These are phyloP conservation scores for Enteromius anoplus DNA, from an alignment of 2,797 vertebrate genomes.

Conservation along the genomic window DNA sequence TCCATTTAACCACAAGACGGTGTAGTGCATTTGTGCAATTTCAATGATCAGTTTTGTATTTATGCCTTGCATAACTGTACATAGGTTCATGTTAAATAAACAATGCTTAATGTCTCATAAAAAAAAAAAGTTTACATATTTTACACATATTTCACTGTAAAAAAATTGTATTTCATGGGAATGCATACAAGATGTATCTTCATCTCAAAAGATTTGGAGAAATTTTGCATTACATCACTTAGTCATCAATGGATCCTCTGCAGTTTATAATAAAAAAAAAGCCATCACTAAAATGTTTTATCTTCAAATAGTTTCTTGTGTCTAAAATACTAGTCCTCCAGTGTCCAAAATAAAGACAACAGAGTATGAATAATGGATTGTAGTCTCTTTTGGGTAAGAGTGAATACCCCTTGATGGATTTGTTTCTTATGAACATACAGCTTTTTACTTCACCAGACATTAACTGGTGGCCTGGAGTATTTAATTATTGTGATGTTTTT, in stretches of 20 bases:
- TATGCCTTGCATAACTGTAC: conserved; percentile 24
- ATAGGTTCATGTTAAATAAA: conserved; percentile 21
- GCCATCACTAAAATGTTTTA: background rate
- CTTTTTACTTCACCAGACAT: background rate
- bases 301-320: background rate
- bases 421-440: background rate
- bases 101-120: background rate
- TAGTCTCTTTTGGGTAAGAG: background rate
- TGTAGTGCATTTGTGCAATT: conserved; percentile 22
- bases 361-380: background rate
- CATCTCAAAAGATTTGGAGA: background rate
- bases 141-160: background rate
- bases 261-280: no score
- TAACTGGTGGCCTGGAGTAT: background rate
- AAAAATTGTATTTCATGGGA: background rate
- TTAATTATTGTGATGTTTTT: background rate
- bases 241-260: background rate
- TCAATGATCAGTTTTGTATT: conserved; percentile 19
- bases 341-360: background rate
- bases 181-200: background rate
- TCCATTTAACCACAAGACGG: background rate
- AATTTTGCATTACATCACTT: background rate
- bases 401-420: background rate
- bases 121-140: background rate
- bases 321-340: background rate